Base-by-base conservation (phyloP, 1,140 invertebrate genomes). In the Psix sp. region DNA sequence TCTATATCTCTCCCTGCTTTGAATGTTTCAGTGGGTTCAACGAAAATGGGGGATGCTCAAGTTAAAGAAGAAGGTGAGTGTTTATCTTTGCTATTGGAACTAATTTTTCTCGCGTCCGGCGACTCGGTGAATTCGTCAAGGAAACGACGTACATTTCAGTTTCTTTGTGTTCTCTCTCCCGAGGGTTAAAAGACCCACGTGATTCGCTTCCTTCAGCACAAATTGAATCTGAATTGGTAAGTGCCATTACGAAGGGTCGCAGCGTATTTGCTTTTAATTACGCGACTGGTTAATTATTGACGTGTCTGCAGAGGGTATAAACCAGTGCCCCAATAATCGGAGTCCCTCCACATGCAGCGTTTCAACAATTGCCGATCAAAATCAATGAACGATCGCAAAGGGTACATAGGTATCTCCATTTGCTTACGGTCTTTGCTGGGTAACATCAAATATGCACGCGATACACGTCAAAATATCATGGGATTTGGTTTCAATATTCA, bases 11-110 rank as follows among this genome's bases (percentile, higher is more conserved):
- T 36, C 31, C 45, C 56, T 20, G 4, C 21, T 74, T 77, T 48
- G 38, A 46, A 74, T 52, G 42, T 82, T 70, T 60, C 81, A 88
- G 87, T 80, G 51, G 86, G 81, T 51, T 77, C 81, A 66, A 81
- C 84, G 17, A 88, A 87, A 42, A 85, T 87, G 78, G 88, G 88
- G 46, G 88, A 88, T 17, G 85, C 86, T 13, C 88, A 89, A 71
- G 77, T 88, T 15, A 86, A 88, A 40, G 88, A 89, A 65, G 88
- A 89, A 88, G 88, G 88, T 89, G 77, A 85, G 87, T 78, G 13
- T 70, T 57, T 72, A 54, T 75, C 65, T 54, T 49, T 35, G 26
- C 17, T 39, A 35, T 65, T 40, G 5, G 43, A 56, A 43, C 29
- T 33, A 73, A 67, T 72, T 71, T 63, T 49, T 54, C 54, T 38